phyloP scores from a whole-genome alignment of 2,888 invertebrate species.

The Caenorhabditis sp. region DNA sequence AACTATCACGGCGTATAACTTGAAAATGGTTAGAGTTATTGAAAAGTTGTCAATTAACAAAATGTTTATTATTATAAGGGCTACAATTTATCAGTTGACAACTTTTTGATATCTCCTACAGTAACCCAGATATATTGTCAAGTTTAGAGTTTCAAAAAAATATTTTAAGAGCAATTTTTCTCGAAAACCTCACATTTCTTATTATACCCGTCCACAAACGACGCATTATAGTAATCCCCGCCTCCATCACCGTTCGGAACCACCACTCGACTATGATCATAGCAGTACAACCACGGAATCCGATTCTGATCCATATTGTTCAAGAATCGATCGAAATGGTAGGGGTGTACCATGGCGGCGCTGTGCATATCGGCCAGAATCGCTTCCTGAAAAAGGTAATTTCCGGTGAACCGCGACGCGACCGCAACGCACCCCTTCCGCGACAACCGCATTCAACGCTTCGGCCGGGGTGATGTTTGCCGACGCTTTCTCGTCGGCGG shows the following conservation, averaged over 20 bases:
- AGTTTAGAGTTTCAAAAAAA: no score
- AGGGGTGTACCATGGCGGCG: constrained; percentile 39
- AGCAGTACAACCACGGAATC: constrained; percentile 51
- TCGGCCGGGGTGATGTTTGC: constrained; percentile 27
- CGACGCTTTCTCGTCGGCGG: background rate
- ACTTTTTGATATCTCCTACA: no score
- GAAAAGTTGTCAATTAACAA: no score
- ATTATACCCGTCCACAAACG: constrained; percentile 58
- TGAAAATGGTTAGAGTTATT: no score
- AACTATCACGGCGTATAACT: no score
- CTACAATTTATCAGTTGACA: no score
- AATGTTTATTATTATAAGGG: no score
- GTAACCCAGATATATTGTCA: no score
- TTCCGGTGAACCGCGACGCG: no score
- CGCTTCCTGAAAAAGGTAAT: constrained; percentile 10
- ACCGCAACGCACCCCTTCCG: constrained; percentile 21
- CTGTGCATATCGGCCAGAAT: constrained; percentile 49
- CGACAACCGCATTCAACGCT: constrained; percentile 27
- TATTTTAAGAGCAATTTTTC: no score
- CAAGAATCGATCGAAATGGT: constrained; percentile 43
- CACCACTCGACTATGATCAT: constrained; percentile 53
- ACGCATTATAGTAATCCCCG: constrained; percentile 52
- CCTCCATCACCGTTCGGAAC: constrained; percentile 27
- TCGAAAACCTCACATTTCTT: no score
- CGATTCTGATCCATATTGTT: constrained; percentile 50